Conservation (phyloP, 2,888 invertebrate species). For the Galerucella calmariensis region DNA sequence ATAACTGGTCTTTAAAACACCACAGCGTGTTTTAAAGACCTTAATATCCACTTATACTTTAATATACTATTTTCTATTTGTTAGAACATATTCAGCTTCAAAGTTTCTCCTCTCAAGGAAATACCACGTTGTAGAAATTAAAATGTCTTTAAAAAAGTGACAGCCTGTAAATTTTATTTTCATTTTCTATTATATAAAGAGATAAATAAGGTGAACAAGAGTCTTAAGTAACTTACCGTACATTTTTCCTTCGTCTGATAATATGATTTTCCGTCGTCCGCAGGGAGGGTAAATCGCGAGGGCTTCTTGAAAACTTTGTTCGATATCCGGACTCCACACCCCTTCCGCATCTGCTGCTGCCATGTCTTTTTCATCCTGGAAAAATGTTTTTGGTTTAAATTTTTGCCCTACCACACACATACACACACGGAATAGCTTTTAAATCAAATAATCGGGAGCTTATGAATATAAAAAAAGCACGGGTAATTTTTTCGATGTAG, state of each 20-base stretch:
- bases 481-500: background rate
- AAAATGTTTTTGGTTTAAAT: constrained; percentile 41
- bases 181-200: constrained; percentile 10
- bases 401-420: background rate
- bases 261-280: constrained; percentile 98
- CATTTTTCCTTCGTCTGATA: constrained; percentile 99
- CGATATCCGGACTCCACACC: constrained; percentile 99
- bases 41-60: too few species aligned
- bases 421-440: constrained; percentile 6
- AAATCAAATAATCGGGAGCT: constrained; percentile 20
- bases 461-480: background rate
- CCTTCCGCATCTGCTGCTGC: constrained; percentile 99
- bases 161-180: background rate
- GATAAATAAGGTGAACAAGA: constrained; percentile 1
- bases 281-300: constrained; percentile 99
- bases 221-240: constrained; percentile 85
- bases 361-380: constrained; percentile 86
- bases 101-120: too few species aligned
- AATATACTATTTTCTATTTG: too few species aligned
- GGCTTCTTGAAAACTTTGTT: constrained; percentile 99
- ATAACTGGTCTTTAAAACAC: too few species aligned
- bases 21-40: too few species aligned
- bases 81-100: too few species aligned
- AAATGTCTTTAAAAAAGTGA: background rate
- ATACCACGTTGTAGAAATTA: background rate